Conservation (phyloP, 2,888 invertebrate species). For the Agonopterix heracliana region DNA sequence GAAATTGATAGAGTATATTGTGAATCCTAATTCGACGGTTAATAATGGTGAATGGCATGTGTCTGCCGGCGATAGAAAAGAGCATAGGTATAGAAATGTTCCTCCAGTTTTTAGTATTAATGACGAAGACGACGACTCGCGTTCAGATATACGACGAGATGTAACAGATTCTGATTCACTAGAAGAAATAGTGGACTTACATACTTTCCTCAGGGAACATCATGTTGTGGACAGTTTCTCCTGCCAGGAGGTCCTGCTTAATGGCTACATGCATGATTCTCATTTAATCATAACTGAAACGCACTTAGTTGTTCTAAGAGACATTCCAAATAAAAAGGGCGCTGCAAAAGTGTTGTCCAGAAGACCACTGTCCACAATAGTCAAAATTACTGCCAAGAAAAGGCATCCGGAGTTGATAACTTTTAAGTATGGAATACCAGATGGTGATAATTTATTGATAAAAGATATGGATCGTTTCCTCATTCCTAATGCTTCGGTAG, state of each 20-base stretch:
- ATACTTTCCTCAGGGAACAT: constrained; percentile 87
- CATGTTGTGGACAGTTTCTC: constrained; percentile 91
- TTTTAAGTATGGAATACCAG: constrained; percentile 94
- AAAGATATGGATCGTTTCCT: constrained; percentile 94
- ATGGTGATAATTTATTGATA: constrained; percentile 86
- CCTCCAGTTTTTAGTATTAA: constrained; percentile 96
- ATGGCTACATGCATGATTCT: constrained; percentile 92
- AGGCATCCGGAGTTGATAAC: constrained; percentile 97
- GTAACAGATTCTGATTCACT: constrained; percentile 77
- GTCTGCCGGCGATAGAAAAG: constrained; percentile 87
- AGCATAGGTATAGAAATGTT: constrained; percentile 92
- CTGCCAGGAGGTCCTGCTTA: constrained; percentile 94
- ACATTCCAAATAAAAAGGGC: constrained; percentile 84
- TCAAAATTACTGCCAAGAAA: constrained; percentile 98
- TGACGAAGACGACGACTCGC: constrained; percentile 80
- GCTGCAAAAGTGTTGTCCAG: constrained; percentile 91
- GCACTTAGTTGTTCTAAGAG: constrained; percentile 90
- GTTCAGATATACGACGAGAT: constrained; percentile 47
- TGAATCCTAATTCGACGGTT: constrained; percentile 83
- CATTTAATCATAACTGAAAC: constrained; percentile 90
- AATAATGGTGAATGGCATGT: constrained; percentile 85
- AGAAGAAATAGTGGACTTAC: constrained; percentile 87
- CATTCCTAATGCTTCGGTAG: constrained; percentile 93
- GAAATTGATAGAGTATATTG: constrained; percentile 94
- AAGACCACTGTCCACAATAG: constrained; percentile 92